These are phyloP conservation scores for Sporophila hypoxantha DNA, from an alignment of 2,113 vertebrate genomes.

Conservation along the genomic window DNA sequence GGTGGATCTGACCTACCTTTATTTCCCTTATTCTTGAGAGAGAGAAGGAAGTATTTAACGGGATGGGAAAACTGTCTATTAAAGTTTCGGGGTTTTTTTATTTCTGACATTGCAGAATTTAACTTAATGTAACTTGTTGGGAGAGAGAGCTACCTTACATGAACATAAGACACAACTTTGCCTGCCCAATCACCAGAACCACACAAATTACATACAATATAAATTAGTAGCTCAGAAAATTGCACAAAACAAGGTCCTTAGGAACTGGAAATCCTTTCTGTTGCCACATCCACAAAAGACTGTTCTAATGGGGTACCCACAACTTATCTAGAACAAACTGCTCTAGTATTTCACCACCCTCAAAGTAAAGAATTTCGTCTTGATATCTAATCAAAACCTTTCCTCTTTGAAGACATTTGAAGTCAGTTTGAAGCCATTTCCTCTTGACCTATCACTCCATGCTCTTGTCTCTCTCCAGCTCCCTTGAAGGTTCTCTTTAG, in stretches of 20 bases:
- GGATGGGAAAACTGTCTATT: background rate
- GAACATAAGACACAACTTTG: background rate
- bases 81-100: too few relatives aligned
- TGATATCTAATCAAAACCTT: background rate
- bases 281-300: background rate
- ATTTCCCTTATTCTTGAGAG: background rate
- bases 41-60: background rate
- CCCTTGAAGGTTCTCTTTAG: too few relatives aligned
- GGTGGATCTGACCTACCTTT: background rate
- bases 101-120: background rate
- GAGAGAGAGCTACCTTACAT: background rate
- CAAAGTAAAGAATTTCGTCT: background rate
- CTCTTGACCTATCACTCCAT: background rate
- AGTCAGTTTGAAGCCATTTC: background rate
- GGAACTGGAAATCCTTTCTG: rapidly evolving
- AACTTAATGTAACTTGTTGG: background rate
- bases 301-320: background rate
- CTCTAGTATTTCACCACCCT: too few relatives aligned
- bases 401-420: background rate
- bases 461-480: background rate
- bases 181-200: background rate
- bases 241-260: background rate
- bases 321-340: background rate
- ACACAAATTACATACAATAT: background rate
- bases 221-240: background rate